Evolutionary conservation across 2,113 vertebrate genomes (phyloP).

Genomic region (Donacobius atricapilla): DNA sequence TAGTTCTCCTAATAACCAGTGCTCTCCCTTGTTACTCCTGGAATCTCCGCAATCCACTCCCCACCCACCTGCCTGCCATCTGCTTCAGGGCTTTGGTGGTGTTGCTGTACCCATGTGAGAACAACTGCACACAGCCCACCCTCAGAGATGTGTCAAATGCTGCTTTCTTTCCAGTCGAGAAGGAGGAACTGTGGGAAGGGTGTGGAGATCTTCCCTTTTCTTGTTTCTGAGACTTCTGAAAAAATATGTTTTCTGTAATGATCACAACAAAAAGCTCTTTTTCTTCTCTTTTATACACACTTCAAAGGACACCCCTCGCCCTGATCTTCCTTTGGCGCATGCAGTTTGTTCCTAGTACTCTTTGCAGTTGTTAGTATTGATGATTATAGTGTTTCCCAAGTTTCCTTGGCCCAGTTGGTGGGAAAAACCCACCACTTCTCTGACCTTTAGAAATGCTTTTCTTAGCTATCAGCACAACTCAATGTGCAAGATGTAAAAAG

Average conservation of each 20-base stretch:
- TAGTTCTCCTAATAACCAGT: neutral
- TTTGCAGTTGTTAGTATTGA: neutral
- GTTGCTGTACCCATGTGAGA: neutral
- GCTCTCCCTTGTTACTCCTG: neutral
- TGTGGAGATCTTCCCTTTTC: neutral
- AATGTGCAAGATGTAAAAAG: neutral
- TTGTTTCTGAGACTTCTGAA: neutral
- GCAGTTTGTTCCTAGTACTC: neutral
- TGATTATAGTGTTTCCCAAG: neutral
- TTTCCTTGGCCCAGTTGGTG: neutral
- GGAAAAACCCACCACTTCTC: neutral
- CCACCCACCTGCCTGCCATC: neutral
- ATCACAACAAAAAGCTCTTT: neutral
- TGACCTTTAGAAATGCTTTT: neutral
- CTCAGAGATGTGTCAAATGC: neutral
- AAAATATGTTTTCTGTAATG: neutral
- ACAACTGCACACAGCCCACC: neutral
- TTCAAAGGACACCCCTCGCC: neutral
- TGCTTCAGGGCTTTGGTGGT: neutral
- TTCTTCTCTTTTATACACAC: neutral
- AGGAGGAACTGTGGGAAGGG: neutral
- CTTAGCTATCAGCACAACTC: neutral
- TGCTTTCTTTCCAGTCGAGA: neutral
- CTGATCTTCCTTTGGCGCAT: neutral
- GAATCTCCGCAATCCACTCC: slow-evolving; percentile 16